Percentiles rank a stretch among this genome's conserved stretches.
phyloP scores from a whole-genome alignment of 2,888 invertebrate genomes.

The Ochlodes sylvanus region DNA sequence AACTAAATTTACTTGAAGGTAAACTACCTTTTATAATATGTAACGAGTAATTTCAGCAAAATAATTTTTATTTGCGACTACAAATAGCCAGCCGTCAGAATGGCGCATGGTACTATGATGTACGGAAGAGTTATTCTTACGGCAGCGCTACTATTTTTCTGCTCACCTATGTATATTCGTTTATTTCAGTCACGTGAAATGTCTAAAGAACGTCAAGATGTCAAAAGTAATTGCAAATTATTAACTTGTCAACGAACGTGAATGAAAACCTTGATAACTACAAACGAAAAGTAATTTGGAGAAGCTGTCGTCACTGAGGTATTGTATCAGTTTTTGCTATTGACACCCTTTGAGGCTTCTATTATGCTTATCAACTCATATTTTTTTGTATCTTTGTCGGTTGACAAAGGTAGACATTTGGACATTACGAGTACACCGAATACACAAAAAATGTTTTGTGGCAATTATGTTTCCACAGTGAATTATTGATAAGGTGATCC shows the following conservation, averaged over 20 bases:
- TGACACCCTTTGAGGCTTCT: conserved; percentile 21
- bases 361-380: conserved; percentile 2
- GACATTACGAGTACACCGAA: no score
- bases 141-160: conserved; percentile 21
- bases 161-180: conserved; percentile 3
- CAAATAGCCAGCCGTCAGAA: conserved; percentile 8
- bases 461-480: no score
- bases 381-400: neutral
- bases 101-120: conserved; percentile 24
- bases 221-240: conserved; percentile 29
- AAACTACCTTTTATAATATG: neutral
- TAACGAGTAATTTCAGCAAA: conserved; percentile 13
- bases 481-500: no score
- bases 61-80: conserved; percentile 24
- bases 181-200: conserved; percentile 15
- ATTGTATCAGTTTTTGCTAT: conserved; percentile 14
- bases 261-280: conserved; percentile 1
- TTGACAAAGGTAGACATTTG: neutral
- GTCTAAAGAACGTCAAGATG: conserved; percentile 29
- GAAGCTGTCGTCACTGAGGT: conserved; percentile 1
- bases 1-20: no score
- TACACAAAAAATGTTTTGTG: no score
- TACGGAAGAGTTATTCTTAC: conserved; percentile 26
- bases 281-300: conserved; percentile 8
- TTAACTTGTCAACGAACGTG: conserved; percentile 18